Conservation (phyloP, 1,140 invertebrate species). For the Melitaea cinxia region DNA sequence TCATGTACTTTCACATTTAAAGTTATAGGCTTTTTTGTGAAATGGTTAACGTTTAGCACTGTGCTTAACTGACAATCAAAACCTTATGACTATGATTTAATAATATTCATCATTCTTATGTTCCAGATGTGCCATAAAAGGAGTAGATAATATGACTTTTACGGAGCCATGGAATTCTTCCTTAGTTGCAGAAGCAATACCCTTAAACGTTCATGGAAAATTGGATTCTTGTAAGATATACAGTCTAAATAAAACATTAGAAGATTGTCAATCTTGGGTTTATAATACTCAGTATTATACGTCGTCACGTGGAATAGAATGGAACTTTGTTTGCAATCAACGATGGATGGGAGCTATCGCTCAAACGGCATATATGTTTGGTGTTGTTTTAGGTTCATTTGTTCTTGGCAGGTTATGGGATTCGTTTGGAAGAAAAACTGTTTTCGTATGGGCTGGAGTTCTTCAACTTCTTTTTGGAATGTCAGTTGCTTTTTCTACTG, state of each 20-base stretch:
- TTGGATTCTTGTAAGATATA: constrained; percentile 83
- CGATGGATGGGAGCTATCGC: constrained; percentile 91
- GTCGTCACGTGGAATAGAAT: constrained; percentile 88
- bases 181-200: constrained; percentile 76
- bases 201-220: constrained; percentile 75
- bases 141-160: constrained; percentile 58
- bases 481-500: constrained; percentile 86
- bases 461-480: constrained; percentile 87
- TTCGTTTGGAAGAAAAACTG: constrained; percentile 90
- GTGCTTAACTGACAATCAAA: not conserved
- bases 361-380: constrained; percentile 93
- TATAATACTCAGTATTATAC: constrained; percentile 87
- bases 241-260: constrained; percentile 71
- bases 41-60: constrained; percentile 5
- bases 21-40: constrained; percentile 3
- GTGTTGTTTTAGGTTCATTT: constrained; percentile 91
- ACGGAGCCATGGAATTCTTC: constrained; percentile 79
- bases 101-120: constrained; percentile 32
- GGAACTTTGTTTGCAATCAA: constrained; percentile 91
- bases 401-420: constrained; percentile 91
- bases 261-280: constrained; percentile 84
- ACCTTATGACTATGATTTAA: not conserved
- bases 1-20: not conserved
- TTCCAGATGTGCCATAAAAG: constrained; percentile 68
- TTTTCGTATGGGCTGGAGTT: constrained; percentile 88